phyloP scores from a whole-genome alignment of 2,113 vertebrate species.

The Lampris megalopsis region DNA sequence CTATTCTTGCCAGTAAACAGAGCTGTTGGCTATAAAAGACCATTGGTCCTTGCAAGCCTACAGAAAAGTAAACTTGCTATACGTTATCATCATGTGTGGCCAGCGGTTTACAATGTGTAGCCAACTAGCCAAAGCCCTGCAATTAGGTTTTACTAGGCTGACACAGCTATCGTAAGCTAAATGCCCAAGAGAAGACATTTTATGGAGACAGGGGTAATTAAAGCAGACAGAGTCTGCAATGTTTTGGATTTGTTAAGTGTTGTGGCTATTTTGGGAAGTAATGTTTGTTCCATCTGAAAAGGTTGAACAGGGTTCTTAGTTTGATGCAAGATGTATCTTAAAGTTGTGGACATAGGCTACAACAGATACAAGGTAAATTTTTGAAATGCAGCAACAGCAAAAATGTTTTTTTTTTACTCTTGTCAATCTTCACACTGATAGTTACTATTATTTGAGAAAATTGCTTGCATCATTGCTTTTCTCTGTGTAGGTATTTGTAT shows the following conservation, averaged over 20 bases:
- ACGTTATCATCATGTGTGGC: slow-evolving; percentile 78
- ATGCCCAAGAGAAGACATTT: slow-evolving; percentile 71
- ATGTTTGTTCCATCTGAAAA: slow-evolving; percentile 39
- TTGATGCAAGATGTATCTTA: not conserved
- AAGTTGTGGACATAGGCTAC: too few species aligned
- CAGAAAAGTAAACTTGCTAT: slow-evolving; percentile 70
- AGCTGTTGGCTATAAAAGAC: slow-evolving; percentile 67
- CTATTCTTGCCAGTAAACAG: slow-evolving; percentile 68
- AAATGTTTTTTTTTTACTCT: too few species aligned
- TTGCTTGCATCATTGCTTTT: too few species aligned
- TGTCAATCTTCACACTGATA: too few species aligned
- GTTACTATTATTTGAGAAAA: too few species aligned
- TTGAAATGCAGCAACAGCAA: too few species aligned
- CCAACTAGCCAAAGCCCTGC: slow-evolving; percentile 73
- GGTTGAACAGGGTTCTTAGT: slow-evolving; percentile 3
- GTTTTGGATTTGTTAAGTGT: slow-evolving; percentile 44
- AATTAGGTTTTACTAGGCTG: slow-evolving; percentile 81
- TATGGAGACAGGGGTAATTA: slow-evolving; percentile 67
- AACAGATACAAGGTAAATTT: too few species aligned
- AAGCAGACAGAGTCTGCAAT: slow-evolving; percentile 49
- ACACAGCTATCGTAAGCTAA: slow-evolving; percentile 74
- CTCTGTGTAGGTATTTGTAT: too few species aligned
- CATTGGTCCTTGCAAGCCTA: slow-evolving; percentile 52
- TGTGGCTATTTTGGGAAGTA: slow-evolving; percentile 10
- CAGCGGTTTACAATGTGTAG: slow-evolving; percentile 71